Percentiles rank a stretch among this genome's conserved stretches.
These are phyloP conservation scores for Bombus cullumanus DNA, from an alignment of 1,140 invertebrate species.

Conservation along the genomic window DNA sequence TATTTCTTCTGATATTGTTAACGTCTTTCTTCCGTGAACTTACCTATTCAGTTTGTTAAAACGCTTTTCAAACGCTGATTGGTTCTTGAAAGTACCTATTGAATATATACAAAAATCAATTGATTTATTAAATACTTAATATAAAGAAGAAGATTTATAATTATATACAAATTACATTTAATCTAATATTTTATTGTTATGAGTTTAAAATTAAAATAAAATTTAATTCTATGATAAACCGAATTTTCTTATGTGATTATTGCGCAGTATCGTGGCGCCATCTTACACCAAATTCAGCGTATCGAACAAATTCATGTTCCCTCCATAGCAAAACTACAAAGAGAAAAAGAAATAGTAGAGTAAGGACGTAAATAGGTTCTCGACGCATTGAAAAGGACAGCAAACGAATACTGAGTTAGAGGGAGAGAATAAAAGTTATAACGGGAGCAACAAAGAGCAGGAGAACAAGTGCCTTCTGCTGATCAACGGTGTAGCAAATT, in stretches of 20 bases:
- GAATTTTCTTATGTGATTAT: background rate
- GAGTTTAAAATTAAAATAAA: background rate
- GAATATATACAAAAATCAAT: background rate
- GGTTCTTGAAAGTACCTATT: background rate
- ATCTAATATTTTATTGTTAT: background rate
- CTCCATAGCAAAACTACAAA: slow-evolving; percentile 2
- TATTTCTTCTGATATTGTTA: no score
- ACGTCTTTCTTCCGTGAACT: background rate
- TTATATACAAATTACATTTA: background rate
- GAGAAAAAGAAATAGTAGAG: background rate
- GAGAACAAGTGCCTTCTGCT: slow-evolving; percentile 24
- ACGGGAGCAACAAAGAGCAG: background rate
- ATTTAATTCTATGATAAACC: background rate
- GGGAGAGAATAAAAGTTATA: background rate
- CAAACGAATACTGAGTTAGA: background rate
- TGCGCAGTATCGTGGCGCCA: background rate
- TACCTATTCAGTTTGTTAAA: background rate
- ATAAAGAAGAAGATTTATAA: background rate
- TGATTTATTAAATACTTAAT: background rate
- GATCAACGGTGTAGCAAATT: slow-evolving; percentile 28
- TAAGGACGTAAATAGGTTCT: background rate
- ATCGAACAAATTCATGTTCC: background rate
- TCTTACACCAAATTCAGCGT: background rate
- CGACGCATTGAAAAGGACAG: background rate
- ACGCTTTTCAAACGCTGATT: background rate